phyloP scores from a whole-genome alignment of 2,888 invertebrate species.

The Diarsia brunnea region DNA sequence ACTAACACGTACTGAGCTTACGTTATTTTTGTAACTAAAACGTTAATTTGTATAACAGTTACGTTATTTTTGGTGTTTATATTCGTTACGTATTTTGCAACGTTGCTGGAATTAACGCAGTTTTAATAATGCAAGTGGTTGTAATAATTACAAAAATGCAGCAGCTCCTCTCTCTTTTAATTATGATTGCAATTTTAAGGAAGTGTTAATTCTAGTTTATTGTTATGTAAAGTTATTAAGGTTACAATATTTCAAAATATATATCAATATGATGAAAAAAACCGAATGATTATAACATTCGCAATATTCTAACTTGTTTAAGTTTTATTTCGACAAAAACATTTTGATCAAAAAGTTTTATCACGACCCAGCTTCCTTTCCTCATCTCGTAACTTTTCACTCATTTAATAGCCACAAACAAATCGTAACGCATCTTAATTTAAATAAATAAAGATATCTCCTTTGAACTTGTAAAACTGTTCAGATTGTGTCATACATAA shows the following conservation, averaged over 20 bases:
- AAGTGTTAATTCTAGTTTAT: conserved; percentile 13
- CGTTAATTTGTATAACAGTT: conserved; percentile 12
- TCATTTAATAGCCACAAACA: conserved; percentile 18
- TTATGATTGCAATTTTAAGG: conserved; percentile 1
- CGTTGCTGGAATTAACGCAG: not conserved
- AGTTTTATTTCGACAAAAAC: not conserved
- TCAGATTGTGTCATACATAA: conserved; percentile 29
- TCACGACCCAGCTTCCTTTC: not conserved
- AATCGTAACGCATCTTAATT: conserved; percentile 25
- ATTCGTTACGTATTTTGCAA: conserved; percentile 11
- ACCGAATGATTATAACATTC: not conserved
- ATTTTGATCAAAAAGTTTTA: conserved; percentile 11
- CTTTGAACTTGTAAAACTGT: conserved; percentile 46
- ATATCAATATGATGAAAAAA: not conserved
- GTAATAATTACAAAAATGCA: conserved; percentile 17
- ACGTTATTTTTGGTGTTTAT: conserved; percentile 1
- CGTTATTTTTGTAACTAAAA: conserved; percentile 17
- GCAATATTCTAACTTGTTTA: not conserved
- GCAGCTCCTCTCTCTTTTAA: not conserved
- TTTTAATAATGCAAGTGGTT: conserved; percentile 3
- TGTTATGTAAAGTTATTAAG: not conserved
- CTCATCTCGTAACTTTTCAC: not conserved
- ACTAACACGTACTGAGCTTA: not conserved
- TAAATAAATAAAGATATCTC: conserved; percentile 36
- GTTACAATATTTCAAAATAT: not conserved